Percentiles rank a stretch among this genome's conserved stretches.
These are phyloP conservation scores for Phyllotis vaccarum DNA, from an alignment of 2,797 vertebrate genomes.

Conservation along the genomic window DNA sequence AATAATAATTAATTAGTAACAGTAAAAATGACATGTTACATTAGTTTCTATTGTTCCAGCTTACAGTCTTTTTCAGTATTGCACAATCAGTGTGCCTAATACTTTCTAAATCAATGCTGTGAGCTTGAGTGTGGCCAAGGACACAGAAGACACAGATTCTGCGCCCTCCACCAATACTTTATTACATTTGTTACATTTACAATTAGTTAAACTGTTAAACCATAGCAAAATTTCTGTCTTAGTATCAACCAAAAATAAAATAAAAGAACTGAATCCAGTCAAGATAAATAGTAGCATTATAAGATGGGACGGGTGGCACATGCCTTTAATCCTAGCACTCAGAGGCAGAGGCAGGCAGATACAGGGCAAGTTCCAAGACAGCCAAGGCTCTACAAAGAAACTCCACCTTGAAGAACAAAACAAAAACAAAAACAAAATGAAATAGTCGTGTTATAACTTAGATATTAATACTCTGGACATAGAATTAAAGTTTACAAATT, in stretches of 20 bases:
- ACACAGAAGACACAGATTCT: neutral
- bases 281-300: neutral
- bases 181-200: neutral
- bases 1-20: neutral
- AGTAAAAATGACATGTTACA: neutral
- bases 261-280: neutral
- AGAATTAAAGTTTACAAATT: neutral
- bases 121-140: neutral
- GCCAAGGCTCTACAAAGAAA: neutral
- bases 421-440: accelerated
- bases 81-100: neutral
- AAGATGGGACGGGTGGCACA: accelerated
- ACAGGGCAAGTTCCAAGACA: neutral
- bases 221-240: neutral
- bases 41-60: neutral
- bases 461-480: neutral
- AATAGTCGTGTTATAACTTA: neutral
- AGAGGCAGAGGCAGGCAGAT: neutral
- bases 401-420: neutral
- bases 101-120: neutral
- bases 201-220: constrained; percentile 18
- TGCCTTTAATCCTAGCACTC: neutral
- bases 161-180: neutral
- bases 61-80: neutral
- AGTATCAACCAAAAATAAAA: neutral